Conservation (phyloP, 2,113 vertebrate genomes). For the Hydropotes inermis region DNA sequence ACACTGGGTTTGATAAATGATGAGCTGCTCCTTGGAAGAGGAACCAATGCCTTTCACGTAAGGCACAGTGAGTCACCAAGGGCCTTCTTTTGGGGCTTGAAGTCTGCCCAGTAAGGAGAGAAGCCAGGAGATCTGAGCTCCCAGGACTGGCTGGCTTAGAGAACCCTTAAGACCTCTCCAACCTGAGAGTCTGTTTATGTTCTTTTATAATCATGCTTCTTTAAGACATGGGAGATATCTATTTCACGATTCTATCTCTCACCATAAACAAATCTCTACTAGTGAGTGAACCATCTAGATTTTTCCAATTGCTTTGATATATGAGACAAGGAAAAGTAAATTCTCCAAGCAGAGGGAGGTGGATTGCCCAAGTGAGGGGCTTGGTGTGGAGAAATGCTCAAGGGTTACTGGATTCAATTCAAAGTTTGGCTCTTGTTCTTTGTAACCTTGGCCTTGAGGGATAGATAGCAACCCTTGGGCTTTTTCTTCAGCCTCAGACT, state of each 20-base stretch:
- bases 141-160: not conserved
- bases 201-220: not conserved
- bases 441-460: not conserved
- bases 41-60: not conserved
- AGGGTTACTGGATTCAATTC: not conserved
- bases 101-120: not conserved
- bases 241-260: not conserved
- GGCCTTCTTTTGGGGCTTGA: not conserved
- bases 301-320: slow-evolving; percentile 23
- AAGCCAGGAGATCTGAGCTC: not conserved
- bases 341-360: not conserved
- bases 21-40: not conserved
- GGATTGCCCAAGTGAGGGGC: not conserved
- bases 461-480: not conserved
- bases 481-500: not conserved
- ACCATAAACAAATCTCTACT: not conserved
- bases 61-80: not conserved
- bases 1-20: not conserved
- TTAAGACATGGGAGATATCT: not conserved
- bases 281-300: not conserved
- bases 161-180: not conserved
- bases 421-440: not conserved
- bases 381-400: not conserved
- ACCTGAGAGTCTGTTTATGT: not conserved
- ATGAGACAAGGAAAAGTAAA: slow-evolving; percentile 1